These are phyloP conservation scores for Girardinichthys multiradiatus DNA, from an alignment of 2,113 vertebrate species.

Conservation along the genomic window DNA sequence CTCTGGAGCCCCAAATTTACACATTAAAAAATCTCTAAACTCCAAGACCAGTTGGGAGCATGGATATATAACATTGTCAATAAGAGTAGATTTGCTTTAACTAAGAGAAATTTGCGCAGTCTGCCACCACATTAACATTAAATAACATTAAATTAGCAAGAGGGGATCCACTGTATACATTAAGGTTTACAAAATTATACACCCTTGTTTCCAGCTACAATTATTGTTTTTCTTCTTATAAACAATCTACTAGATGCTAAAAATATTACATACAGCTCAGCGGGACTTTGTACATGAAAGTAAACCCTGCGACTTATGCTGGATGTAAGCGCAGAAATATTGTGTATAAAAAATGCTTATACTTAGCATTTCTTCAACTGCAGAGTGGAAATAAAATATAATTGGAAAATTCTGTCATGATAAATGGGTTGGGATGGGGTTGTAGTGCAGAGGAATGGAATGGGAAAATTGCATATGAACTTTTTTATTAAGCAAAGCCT, in stretches of 20 bases:
- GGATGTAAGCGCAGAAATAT: constrained; percentile 44
- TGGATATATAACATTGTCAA: constrained; percentile 76
- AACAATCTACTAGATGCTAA: constrained; percentile 63
- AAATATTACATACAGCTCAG: constrained; percentile 75
- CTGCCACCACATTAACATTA: constrained; percentile 77
- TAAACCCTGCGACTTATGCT: constrained; percentile 60
- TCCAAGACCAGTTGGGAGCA: constrained; percentile 81
- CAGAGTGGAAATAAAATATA: constrained; percentile 22
- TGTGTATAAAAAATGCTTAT: constrained; percentile 58
- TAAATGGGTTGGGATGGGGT: constrained; percentile 13
- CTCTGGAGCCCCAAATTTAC: constrained; percentile 84
- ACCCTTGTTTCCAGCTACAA: constrained; percentile 78
- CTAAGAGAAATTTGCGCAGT: constrained; percentile 69
- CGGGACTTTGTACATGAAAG: constrained; percentile 73
- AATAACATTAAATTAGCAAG: constrained; percentile 85
- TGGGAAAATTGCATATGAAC: constrained; percentile 41
- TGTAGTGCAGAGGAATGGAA: constrained; percentile 53
- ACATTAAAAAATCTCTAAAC: constrained; percentile 81
- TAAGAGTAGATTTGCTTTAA: constrained; percentile 69
- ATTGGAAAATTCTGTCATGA: constrained; percentile 26
- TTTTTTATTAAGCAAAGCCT: constrained; percentile 51
- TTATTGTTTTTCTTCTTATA: constrained; percentile 38
- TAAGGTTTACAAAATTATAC: constrained; percentile 82
- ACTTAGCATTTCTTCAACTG: constrained; percentile 51
- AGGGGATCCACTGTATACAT: constrained; percentile 82